phyloP scores from a whole-genome alignment of 2,888 invertebrate genomes.

The Hypolimnas misippus region DNA sequence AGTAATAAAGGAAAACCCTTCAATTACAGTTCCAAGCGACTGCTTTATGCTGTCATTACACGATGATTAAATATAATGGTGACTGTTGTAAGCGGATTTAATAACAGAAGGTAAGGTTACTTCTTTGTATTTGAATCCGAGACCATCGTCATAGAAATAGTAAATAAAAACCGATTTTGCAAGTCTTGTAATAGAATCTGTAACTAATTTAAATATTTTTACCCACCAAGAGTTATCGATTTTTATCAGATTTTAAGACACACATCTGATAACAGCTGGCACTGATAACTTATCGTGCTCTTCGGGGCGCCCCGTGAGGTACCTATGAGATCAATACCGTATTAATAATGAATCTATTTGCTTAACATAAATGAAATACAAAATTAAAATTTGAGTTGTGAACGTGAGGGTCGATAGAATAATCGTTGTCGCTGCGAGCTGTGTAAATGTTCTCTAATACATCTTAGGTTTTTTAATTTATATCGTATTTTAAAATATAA shows the following conservation, averaged over 20 bases:
- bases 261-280: not conserved
- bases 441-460: no score
- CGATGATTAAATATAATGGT: slow-evolving; percentile 15
- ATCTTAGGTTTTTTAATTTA: no score
- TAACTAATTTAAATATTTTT: not conserved
- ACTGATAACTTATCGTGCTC: not conserved
- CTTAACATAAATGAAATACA: no score
- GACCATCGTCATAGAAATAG: no score
- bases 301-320: not conserved
- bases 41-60: slow-evolving; percentile 17
- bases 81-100: slow-evolving; percentile 11
- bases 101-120: not conserved
- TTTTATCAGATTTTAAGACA: not conserved
- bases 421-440: no score
- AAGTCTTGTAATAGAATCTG: no score
- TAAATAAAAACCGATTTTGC: no score
- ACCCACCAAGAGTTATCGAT: not conserved
- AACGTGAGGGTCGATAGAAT: no score
- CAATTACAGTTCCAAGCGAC: slow-evolving; percentile 10
- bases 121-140: slow-evolving; percentile 3
- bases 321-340: not conserved
- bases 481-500: no score
- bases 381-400: no score
- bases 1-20: slow-evolving; percentile 36
- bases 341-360: no score